Evolutionary conservation across 2,888 invertebrate genomes (phyloP), one percentile per base, ranked within the genome.

Genomic region (Dicyrtomina minuta): DNA sequence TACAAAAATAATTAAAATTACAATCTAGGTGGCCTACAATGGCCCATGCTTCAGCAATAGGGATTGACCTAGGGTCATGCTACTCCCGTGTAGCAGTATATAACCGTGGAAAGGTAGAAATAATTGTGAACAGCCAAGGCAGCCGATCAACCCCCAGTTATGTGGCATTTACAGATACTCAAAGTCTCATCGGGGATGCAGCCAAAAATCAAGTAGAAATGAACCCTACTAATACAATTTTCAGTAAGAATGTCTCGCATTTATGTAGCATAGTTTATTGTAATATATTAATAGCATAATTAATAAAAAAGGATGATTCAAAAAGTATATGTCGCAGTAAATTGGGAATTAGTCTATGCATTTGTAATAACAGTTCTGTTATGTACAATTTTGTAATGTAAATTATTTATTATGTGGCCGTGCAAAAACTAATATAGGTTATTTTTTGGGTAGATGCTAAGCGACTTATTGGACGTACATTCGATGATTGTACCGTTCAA

Each of bases 401-500:
- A n/a, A n/a, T n/a, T n/a, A n/a, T n/a, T n/a, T n/a, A n/a, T n/a
- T n/a, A n/a, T n/a, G n/a, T n/a, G n/a, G n/a, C n/a, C n/a, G n/a
- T n/a, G n/a, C n/a, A n/a, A n/a, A n/a, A n/a, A n/a, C n/a, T n/a
- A n/a, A n/a, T n/a, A n/a, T n/a, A n/a, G n/a, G n/a, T n/a, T n/a
- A n/a, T n/a, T n/a, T n/a, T n/a, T n/a, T n/a, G n/a, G n/a, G n/a
- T n/a, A n/a, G n/a, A n/a, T n/a, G n/a, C n/a, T n/a, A n/a, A n/a
- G n/a, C n/a, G n/a, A n/a, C n/a, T n/a, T n/a, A n/a, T n/a, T 84
- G 96, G 96, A 68, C 90, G 96, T 79, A 90, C 90, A 79, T 96
- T 90, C 82, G 90, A 90, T 79, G 94, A 95, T 82, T 83, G 83
- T 53, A 89, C 92, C n/a, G 93, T 98, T 67, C 96, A 96, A 84